A percentile compares a stretch with the other conserved stretches of the same genome.
phyloP scores from a whole-genome alignment of 2,888 invertebrate genomes.

The Nebria brevicollis region DNA sequence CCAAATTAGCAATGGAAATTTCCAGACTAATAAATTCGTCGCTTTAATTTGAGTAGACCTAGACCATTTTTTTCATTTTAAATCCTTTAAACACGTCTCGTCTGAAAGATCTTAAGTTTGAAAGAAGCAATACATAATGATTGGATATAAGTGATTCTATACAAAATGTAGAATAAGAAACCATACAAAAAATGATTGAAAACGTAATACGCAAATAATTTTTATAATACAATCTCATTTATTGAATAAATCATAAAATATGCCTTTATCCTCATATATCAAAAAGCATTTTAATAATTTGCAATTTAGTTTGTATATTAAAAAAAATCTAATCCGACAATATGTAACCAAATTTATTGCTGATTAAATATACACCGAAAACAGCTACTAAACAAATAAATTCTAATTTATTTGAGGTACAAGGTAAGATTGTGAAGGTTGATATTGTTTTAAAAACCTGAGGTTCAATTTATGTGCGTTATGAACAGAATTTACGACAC shows the following conservation, averaged over 20 bases:
- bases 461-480: constrained; percentile 42
- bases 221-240: no score
- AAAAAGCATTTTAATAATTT: no score
- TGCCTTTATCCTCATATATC: no score
- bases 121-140: not conserved
- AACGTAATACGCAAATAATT: no score
- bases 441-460: constrained; percentile 42
- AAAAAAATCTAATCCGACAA: no score
- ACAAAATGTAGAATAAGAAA: no score
- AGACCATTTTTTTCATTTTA: not conserved
- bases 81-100: not conserved
- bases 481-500: constrained; percentile 40
- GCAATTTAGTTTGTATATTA: no score
- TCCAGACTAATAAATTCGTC: not conserved
- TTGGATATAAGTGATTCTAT: no score
- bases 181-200: no score
- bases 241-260: no score
- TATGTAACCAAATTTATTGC: no score
- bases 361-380: no score
- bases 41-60: not conserved
- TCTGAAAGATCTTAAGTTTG: not conserved
- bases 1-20: not conserved
- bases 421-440: not conserved
- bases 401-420: not conserved
- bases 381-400: not conserved